Base-by-base conservation (phyloP, 2,888 invertebrate genomes). In the Acrobasis consociella region DNA sequence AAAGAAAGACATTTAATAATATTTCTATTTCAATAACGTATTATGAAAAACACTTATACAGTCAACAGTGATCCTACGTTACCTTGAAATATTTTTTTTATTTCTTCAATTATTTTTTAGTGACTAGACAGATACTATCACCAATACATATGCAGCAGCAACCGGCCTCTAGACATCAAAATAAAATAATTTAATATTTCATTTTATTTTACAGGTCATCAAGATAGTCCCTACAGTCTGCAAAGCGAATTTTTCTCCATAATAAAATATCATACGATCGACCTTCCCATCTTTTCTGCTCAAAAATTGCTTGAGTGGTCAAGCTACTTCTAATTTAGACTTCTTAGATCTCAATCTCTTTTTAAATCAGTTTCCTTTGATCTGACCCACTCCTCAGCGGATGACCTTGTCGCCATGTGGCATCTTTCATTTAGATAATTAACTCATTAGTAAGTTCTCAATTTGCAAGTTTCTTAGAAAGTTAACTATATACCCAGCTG, bases 151-250 rank as follows among this genome's bases (percentile, higher is more conserved):
- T 31, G 31, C 8, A 22, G 22, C 3, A 2, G 2, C 22, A 7
- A 31, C 31, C 31, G 31, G 8, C 7, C 8, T 8, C 31, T 7
- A 31, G 5, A 31, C 13, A 13, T n/a, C n/a, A 31, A 53, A 31
- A 53, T 17, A 10, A 31, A 31, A 16, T 55, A 58, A 46, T 58
- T 1, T 46, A 11, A 46, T 42, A 42, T 56, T 17, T 42, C 0
- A 31, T 31, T 58, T 60, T 42, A 17, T 22, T 51, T 62, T 62
- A 46, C 62, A 62, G 62, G 37, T 55, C 38, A 53, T 55, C 49
- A 49, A 55, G 49, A 38, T 15, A 55, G 13, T 31, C 31, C 49
- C 37, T 38, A 55, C 55, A 49, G 38, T 46, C n/a, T 55, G 53
- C 62, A 15, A 49, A 46, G 62, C 53, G 53, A 62, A 62, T 56